phyloP scores from a whole-genome alignment of 2,113 vertebrate genomes.

The Lampris incognitus region DNA sequence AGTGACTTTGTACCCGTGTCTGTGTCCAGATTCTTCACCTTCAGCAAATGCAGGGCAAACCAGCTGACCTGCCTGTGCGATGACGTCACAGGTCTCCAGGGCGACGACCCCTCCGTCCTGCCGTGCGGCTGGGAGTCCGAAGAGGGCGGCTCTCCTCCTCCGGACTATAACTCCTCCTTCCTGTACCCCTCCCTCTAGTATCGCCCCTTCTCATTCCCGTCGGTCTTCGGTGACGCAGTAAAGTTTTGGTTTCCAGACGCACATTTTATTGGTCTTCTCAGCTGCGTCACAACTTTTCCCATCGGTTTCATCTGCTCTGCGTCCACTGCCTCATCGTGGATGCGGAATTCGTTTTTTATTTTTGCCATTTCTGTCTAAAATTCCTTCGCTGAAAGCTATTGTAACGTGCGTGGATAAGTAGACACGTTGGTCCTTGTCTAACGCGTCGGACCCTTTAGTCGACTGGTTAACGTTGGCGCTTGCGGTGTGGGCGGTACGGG shows the following conservation, averaged over 20 bases:
- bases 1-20: neutral
- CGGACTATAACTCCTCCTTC: slow-evolving; percentile 80
- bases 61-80: slow-evolving; percentile 40
- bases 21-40: slow-evolving; percentile 69
- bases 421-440: too few relatives aligned
- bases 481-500: too few relatives aligned
- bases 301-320: slow-evolving; percentile 4
- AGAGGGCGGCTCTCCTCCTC: slow-evolving; percentile 61
- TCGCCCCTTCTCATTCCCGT: neutral
- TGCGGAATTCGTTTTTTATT: too few relatives aligned
- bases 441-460: too few relatives aligned
- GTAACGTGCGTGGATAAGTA: too few relatives aligned
- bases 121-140: slow-evolving; percentile 60
- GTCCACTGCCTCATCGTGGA: slow-evolving; percentile 42
- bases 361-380: too few relatives aligned
- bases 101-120: slow-evolving; percentile 38
- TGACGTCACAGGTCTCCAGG: slow-evolving; percentile 34
- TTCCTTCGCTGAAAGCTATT: neutral
- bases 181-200: slow-evolving; percentile 79
- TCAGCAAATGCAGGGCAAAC: slow-evolving; percentile 47
- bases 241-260: too few relatives aligned
- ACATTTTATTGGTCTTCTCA: too few relatives aligned
- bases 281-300: neutral
- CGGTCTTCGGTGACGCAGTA: too few relatives aligned
- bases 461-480: too few relatives aligned